phyloP scores from a whole-genome alignment of 2,113 vertebrate genomes.

The Nansenia antarctica region DNA sequence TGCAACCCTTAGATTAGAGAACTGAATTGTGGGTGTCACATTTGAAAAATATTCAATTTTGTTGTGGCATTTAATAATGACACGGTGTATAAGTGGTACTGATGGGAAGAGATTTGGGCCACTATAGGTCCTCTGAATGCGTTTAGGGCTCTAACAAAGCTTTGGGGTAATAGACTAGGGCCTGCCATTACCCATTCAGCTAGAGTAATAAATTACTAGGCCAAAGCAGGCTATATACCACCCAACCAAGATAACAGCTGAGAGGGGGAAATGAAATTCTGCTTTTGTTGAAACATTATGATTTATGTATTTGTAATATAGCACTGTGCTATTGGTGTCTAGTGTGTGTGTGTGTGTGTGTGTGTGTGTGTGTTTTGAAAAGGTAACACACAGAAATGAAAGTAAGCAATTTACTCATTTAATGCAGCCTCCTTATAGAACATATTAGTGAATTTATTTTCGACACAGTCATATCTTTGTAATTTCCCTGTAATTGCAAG shows the following conservation, averaged over 20 bases:
- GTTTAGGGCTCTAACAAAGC: slow-evolving; percentile 86
- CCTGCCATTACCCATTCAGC: slow-evolving; percentile 94
- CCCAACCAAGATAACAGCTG: slow-evolving; percentile 89
- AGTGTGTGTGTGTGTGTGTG: slow-evolving; percentile 15
- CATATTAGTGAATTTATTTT: neutral
- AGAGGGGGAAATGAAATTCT: slow-evolving; percentile 98
- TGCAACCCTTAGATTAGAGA: slow-evolving; percentile 24
- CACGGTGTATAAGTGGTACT: slow-evolving; percentile 83
- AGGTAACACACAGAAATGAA: neutral
- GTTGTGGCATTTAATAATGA: slow-evolving; percentile 82
- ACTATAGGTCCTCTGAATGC: slow-evolving; percentile 73
- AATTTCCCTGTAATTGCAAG: neutral
- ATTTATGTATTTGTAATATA: slow-evolving; percentile 98
- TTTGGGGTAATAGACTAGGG: slow-evolving; percentile 83
- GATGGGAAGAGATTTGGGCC: slow-evolving; percentile 83
- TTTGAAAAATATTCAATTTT: slow-evolving; percentile 76
- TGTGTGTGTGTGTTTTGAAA: slow-evolving; percentile 18
- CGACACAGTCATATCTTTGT: neutral
- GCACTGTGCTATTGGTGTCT: slow-evolving; percentile 71
- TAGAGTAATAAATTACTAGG: slow-evolving; percentile 93
- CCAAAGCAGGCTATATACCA: slow-evolving; percentile 85
- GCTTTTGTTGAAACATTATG: slow-evolving; percentile 99
- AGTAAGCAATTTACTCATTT: slow-evolving; percentile 46
- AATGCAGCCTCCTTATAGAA: slow-evolving; percentile 19
- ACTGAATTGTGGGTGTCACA: neutral